A percentile compares a stretch with the other conserved stretches of the same genome.
These are phyloP conservation scores for Anarhynchus alexandrinus DNA, from an alignment of 2,113 vertebrate species.

Conservation along the genomic window DNA sequence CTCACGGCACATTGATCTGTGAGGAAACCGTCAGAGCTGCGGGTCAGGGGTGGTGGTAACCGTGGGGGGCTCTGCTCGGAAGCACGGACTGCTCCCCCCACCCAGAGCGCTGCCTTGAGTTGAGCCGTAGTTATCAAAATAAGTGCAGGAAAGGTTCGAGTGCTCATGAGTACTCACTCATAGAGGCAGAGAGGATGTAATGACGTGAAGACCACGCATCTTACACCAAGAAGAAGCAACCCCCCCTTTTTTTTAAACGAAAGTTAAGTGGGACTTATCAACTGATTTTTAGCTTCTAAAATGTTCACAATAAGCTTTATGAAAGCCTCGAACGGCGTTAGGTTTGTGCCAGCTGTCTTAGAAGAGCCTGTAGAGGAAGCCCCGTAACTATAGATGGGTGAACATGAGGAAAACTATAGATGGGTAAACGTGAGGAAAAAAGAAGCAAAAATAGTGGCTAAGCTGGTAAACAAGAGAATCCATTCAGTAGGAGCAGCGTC, in stretches of 20 bases:
- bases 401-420: not conserved
- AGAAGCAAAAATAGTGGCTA: too few relatives aligned
- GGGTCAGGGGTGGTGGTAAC: too few relatives aligned
- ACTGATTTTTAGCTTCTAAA: not conserved
- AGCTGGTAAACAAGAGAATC: not conserved
- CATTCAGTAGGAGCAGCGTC: not conserved
- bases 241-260: too few relatives aligned
- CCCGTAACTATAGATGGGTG: accelerated
- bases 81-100: too few relatives aligned
- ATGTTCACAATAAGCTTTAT: accelerated
- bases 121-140: too few relatives aligned
- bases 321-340: too few relatives aligned
- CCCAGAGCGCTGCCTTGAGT: too few relatives aligned
- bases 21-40: not conserved
- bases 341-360: not conserved
- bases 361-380: not conserved
- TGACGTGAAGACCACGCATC: accelerated
- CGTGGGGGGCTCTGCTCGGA: too few relatives aligned
- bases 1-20: accelerated
- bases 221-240: not conserved
- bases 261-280: not conserved
- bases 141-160: too few relatives aligned
- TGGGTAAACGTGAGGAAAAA: not conserved
- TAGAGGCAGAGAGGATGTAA: not conserved
- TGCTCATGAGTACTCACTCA: accelerated